Evolutionary conservation across 2,888 invertebrate genomes (phyloP), one percentile per base, ranked within the genome.

Genomic region (Rhynchonema sp.): DNA sequence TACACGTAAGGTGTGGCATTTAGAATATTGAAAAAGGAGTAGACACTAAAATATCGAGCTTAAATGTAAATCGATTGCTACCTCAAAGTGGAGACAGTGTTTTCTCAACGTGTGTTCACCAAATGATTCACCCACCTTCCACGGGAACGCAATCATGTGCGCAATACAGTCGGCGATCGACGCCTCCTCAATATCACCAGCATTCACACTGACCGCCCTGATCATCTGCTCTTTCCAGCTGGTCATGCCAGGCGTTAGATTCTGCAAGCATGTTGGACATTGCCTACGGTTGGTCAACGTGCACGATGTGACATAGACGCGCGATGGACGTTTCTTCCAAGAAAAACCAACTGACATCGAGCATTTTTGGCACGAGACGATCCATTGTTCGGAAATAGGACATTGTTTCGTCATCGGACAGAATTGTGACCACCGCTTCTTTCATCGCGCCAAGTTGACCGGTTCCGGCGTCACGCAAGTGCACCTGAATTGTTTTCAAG

Each of bases 71-170:
- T n/a, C n/a, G n/a, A n/a, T n/a, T n/a, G n/a, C n/a, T n/a, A n/a
- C n/a, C n/a, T n/a, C n/a, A n/a, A n/a, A n/a, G n/a, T 62, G 28
- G 29, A 22, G 30, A 20, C n/a, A 17, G 58, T 17, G n/a, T 59
- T 59, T n/a, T 22, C 46, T 22, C 46, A 46, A 22, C 22, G 46
- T 46, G 13, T 46, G 46, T 46, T 17, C 22, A 46, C 46, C 13
- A 13, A 46, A 22, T 46, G 46, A 46, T 46, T 46, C 22, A 46
- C 22, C 46, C 20, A 59, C 59, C 73, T 81, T 81, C 79, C 79
- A 81, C 49, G 76, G 77, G 68, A 81, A 80, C 1, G 79, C 77
- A 6, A 79, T 63, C 66, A 80, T 78, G 68, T 82, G 82, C 66
- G 80, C 71, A 30, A 80, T 62, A 66, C 80, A 81, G 66, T 81